These are phyloP conservation scores for Tragelaphus oryx DNA, from an alignment of 2,797 vertebrate species.

Conservation along the genomic window DNA sequence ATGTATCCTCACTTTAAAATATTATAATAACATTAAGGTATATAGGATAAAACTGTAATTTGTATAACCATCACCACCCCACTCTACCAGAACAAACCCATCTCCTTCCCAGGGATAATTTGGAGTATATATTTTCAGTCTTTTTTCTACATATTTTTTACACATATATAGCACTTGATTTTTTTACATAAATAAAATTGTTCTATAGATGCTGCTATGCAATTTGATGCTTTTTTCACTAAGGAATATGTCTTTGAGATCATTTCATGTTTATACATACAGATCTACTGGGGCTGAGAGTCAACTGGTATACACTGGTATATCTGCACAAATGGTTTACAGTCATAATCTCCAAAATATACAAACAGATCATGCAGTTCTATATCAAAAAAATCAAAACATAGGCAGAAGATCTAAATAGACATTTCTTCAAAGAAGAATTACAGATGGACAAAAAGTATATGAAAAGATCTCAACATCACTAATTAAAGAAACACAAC, in stretches of 20 bases:
- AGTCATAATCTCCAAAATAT: not conserved
- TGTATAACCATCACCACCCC: not conserved
- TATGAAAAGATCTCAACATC: not conserved
- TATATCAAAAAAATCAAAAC: not conserved
- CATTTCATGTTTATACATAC: not conserved
- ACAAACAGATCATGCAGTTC: not conserved
- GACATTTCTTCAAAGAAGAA: not conserved
- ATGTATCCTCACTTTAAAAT: not conserved
- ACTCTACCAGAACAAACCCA: not conserved
- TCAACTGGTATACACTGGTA: not conserved
- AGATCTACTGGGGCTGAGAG: not conserved
- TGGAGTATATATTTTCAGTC: not conserved
- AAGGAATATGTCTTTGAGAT: not conserved
- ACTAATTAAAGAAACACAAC: not conserved
- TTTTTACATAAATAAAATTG: not conserved
- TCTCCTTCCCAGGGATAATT: not conserved
- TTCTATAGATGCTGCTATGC: not conserved
- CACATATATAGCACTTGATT: not conserved
- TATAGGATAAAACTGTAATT: not conserved
- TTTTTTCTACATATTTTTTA: not conserved
- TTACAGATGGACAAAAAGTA: not conserved
- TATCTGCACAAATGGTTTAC: not conserved
- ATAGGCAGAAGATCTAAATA: not conserved
- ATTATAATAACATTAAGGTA: not conserved
- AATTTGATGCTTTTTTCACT: not conserved